phyloP scores from a whole-genome alignment of 2,888 invertebrate genomes.

The Melieria crassipennis region DNA sequence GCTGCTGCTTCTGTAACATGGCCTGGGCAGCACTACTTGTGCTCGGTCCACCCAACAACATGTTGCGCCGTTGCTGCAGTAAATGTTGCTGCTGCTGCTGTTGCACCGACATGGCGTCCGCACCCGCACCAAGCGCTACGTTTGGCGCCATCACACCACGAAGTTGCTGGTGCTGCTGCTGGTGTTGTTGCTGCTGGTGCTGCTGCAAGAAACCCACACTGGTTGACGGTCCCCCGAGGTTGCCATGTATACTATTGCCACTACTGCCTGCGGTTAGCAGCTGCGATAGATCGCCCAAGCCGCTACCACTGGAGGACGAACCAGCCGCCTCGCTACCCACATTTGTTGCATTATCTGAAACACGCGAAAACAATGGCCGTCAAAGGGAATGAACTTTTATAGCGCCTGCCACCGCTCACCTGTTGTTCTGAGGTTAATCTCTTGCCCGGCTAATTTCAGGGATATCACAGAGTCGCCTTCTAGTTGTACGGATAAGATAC shows the following conservation, averaged over 20 bases:
- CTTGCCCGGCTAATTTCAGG: conserved; percentile 76
- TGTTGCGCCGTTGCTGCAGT: conserved; percentile 48
- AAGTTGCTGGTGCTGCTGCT: conserved; percentile 44
- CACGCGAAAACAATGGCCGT: background rate
- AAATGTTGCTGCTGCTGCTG: conserved; percentile 49
- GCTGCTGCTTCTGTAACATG: conserved; percentile 42
- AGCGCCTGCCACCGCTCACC: conserved; percentile 42
- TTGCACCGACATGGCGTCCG: conserved; percentile 15
- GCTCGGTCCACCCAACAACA: conserved; percentile 44
- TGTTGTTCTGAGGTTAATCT: conserved; percentile 72
- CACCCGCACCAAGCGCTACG: conserved; percentile 33
- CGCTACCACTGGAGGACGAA: conserved; percentile 49
- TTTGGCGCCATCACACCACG: conserved; percentile 47
- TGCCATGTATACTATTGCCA: conserved; percentile 9
- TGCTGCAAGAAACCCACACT: conserved; percentile 31
- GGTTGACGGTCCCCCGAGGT: conserved; percentile 21
- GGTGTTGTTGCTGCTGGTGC: conserved; percentile 50
- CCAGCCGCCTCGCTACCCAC: conserved; percentile 56
- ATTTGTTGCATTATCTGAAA: conserved; percentile 54
- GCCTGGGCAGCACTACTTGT: conserved; percentile 41
- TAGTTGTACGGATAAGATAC: conserved; percentile 94
- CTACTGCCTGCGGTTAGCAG: conserved; percentile 39
- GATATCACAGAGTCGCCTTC: conserved; percentile 86
- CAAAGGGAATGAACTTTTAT: background rate
- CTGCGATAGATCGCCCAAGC: conserved; percentile 52